Percentiles rank a stretch among this genome's conserved stretches.
Evolutionary conservation across 2,797 vertebrate species (phyloP).

Genomic region (Falco cherrug): DNA sequence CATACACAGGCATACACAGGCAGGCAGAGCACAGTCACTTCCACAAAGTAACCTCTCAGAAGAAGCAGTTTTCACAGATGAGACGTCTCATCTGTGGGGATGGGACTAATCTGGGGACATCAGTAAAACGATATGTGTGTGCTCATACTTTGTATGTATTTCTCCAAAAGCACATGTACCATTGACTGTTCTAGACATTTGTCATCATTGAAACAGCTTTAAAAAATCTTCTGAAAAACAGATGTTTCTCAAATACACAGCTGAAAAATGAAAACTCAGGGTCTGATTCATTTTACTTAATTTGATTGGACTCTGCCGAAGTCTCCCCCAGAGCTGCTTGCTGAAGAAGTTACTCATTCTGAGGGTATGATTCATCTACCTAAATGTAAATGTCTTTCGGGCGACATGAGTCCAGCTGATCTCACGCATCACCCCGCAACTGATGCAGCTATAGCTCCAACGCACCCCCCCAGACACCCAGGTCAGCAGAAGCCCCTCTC

Average conservation of each 20-base stretch:
- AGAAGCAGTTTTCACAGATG: not conserved
- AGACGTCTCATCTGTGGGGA: not conserved
- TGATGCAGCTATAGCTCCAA: not conserved
- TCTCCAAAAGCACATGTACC: not conserved
- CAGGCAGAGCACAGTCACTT: not conserved
- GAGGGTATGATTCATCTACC: not conserved
- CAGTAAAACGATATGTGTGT: not conserved
- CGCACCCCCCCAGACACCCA: not conserved
- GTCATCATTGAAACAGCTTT: not conserved
- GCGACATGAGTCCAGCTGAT: not conserved
- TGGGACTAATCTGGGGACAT: not conserved
- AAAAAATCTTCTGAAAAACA: not conserved
- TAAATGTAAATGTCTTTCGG: not conserved
- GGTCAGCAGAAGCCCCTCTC: not conserved
- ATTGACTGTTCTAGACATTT: not conserved
- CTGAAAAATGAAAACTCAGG: not conserved
- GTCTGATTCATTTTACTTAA: not conserved
- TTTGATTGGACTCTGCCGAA: not conserved
- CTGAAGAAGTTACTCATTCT: not conserved
- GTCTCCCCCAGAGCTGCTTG: not conserved
- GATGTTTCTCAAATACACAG: not conserved
- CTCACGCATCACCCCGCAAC: not conserved
- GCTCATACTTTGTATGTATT: not conserved
- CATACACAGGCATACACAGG: not conserved
- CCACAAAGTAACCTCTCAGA: not conserved